Evolutionary conservation across 2,888 invertebrate genomes (phyloP).

Genomic region (Cylloceria caligata): DNA sequence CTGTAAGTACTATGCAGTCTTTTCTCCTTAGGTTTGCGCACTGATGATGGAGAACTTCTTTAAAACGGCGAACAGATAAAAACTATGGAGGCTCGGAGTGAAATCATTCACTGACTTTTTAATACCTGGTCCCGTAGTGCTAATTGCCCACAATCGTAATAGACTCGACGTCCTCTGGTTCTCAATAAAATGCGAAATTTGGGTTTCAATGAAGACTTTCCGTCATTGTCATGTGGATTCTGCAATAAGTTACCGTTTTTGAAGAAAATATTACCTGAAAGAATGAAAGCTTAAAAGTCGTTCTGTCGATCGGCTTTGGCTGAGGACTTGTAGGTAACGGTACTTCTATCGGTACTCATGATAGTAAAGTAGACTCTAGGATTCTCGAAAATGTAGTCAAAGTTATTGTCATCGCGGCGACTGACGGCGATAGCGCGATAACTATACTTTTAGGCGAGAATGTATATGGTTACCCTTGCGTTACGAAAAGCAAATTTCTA

Average conservation of each 20-base stretch:
- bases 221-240: slow-evolving; percentile 32
- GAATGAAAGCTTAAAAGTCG: slow-evolving; percentile 33
- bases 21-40: slow-evolving; percentile 15
- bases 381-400: no score
- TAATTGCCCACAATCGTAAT: slow-evolving; percentile 49
- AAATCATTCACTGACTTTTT: slow-evolving; percentile 34
- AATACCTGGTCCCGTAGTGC: slow-evolving; percentile 21
- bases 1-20: not conserved
- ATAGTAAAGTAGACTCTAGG: slow-evolving; percentile 31
- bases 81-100: slow-evolving; percentile 20
- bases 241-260: slow-evolving; percentile 39
- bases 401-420: no score
- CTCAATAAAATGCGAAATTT: slow-evolving; percentile 30
- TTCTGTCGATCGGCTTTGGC: slow-evolving; percentile 31
- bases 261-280: slow-evolving; percentile 49
- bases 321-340: slow-evolving; percentile 26
- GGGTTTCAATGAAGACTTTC: slow-evolving; percentile 21
- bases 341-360: slow-evolving; percentile 37
- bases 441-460: no score
- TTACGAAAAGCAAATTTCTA: no score
- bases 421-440: no score
- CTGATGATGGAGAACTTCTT: slow-evolving; percentile 39
- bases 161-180: slow-evolving; percentile 40
- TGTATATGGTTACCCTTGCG: no score
- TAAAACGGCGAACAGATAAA: slow-evolving; percentile 20